Base-by-base conservation (phyloP, 2,797 vertebrate species). In the Alcedo atthis region DNA sequence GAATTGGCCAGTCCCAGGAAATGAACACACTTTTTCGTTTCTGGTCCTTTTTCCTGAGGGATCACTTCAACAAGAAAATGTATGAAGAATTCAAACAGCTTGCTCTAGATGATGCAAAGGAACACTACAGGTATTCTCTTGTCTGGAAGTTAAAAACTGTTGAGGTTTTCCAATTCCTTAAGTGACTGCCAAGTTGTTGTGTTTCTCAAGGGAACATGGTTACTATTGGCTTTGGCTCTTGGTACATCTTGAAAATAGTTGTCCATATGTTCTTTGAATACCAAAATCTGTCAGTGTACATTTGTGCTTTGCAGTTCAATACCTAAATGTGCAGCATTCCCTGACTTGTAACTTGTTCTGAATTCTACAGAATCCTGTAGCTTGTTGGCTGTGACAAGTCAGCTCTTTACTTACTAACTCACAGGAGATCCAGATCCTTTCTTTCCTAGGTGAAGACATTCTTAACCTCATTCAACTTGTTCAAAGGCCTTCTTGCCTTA, bases 11-110 rank as follows among this genome's bases (percentile, higher is more conserved):
- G 94, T 99, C 99, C 76, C 99, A 99, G 96, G 99, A 99, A 98
- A 99, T 99, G 99, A 99, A 99, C 96, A 99, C 99, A 1, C 98
- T 99, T 73, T 99, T 99, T 97, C 98, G 99, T 94, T 99, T 99
- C 97, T 99, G 99, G 99, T 99, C 99, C 35, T 99, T 99, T 96
- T 99, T 99, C 97, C 97, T 99, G 94, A 98, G 99, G 97, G 99
- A 99, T 96, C 99, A 99, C 97, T 99, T 99, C 95, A 99, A 99
- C 97, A 98, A 98, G 96, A 99, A 98, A 94, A 99, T 99, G 99
- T 99, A 99, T n/a, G 98, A 99, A 93, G 99, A 99, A 96, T 99
- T 99, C 96, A 99, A 97, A 96, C 98, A 98, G 87, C 98, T 97
- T 28, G 98, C 99, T 49, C 64, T 99, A 83, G 99, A 99, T 73